Evolutionary conservation across 2,113 vertebrate genomes (phyloP).

Genomic region (Cyprinus carpio): DNA sequence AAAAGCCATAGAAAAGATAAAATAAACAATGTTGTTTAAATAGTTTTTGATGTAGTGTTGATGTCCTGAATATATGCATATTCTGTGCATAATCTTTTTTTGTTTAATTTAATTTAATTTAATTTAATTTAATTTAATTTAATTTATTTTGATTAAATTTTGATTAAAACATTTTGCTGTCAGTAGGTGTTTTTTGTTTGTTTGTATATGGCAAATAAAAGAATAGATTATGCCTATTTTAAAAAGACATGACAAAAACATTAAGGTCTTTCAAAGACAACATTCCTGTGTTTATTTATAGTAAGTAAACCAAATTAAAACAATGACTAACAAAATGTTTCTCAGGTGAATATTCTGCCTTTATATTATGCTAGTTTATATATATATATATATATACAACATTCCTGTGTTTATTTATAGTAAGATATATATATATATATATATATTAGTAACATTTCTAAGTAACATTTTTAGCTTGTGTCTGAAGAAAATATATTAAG

Average conservation of each 20-base stretch:
- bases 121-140: no score
- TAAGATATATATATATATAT: no score
- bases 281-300: no score
- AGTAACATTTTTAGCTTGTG: not conserved
- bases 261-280: not conserved
- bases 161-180: no score
- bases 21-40: not conserved
- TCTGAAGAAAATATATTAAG: no score
- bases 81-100: no score
- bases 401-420: no score
- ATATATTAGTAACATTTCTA: not conserved
- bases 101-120: no score
- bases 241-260: not conserved
- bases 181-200: not conserved
- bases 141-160: no score
- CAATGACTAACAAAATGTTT: not conserved
- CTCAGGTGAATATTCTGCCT: no score
- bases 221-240: not conserved
- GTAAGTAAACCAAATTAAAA: not conserved
- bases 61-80: no score
- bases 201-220: not conserved
- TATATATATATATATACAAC: not conserved
- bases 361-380: no score
- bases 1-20: not conserved
- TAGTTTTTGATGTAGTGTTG: not conserved